phyloP scores from a whole-genome alignment of 1,140 invertebrate genomes.

The Monomorium pharaonis region DNA sequence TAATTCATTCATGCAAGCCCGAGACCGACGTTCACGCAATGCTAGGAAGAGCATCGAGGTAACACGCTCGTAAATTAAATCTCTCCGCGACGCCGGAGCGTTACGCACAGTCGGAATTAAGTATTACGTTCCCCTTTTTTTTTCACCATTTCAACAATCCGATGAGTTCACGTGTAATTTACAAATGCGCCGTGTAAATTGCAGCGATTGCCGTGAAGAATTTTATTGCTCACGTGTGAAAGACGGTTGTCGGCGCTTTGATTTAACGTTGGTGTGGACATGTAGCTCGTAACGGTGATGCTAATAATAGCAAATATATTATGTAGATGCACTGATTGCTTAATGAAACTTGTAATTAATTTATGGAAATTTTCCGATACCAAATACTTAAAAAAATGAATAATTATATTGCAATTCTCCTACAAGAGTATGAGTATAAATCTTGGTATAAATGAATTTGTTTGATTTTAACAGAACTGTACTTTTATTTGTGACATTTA shows the following conservation, averaged over 20 bases:
- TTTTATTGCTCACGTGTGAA: neutral
- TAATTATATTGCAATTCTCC: neutral
- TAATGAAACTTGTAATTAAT: neutral
- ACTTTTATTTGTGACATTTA: neutral
- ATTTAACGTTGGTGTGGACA: neutral
- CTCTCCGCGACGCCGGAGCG: neutral
- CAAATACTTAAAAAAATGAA: neutral
- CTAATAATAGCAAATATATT: neutral
- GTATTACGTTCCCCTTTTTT: neutral
- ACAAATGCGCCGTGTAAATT: slow-evolving; percentile 10
- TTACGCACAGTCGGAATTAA: neutral
- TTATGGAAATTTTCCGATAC: neutral
- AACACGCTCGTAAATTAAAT: slow-evolving; percentile 21
- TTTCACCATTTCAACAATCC: neutral
- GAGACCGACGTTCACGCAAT: neutral
- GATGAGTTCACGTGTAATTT: neutral
- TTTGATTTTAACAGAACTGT: neutral
- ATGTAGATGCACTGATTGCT: neutral
- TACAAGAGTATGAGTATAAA: neutral
- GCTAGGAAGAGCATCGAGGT: neutral
- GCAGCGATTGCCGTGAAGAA: neutral
- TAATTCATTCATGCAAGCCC: slow-evolving; percentile 30
- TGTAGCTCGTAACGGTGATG: neutral
- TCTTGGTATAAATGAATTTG: neutral
- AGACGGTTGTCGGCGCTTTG: neutral